Percentiles rank a stretch among this genome's conserved stretches.
Conservation (phyloP, 1,140 invertebrate genomes). For the Bombyx mori region ASM3026992v2 NC_085131.1:10833001-10833500, state of each 20-base stretch:
- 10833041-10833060: conserved; percentile 34
- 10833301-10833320: conserved; percentile 37
- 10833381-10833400: conserved; percentile 19
- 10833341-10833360: conserved; percentile 23
- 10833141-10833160: conserved; percentile 41
- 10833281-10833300: conserved; percentile 29
- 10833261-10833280: conserved; percentile 27
- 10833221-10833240: conserved; percentile 43
- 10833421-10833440: conserved; percentile 49
- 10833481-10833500: conserved; percentile 34
- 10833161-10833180: conserved; percentile 46
- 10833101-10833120: conserved; percentile 36
- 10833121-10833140: conserved; percentile 58
- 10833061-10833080: conserved; percentile 45
- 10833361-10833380: conserved; percentile 18
- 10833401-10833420: conserved; percentile 33
- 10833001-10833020: conserved; percentile 43
- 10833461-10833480: conserved; percentile 33
- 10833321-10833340: conserved; percentile 45
- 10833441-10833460: conserved; percentile 32
- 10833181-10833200: conserved; percentile 53
- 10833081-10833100: conserved; percentile 42
- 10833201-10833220: conserved; percentile 32
- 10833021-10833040: conserved; percentile 32
- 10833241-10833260: conserved; percentile 47